These are phyloP conservation scores for Heliconius hermathena DNA, from an alignment of 1,140 invertebrate species.

Conservation along the genomic window DNA sequence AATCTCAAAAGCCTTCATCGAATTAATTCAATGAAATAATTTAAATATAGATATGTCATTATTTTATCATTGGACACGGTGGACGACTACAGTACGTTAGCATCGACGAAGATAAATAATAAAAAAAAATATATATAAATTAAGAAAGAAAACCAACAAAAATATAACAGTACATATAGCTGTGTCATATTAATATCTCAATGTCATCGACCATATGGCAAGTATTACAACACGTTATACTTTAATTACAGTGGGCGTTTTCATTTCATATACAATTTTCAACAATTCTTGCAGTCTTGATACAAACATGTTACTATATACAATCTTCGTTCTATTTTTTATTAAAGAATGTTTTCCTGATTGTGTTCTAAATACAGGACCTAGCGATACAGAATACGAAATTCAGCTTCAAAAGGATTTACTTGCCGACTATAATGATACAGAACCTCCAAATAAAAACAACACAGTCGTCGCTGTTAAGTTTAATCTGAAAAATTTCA, in stretches of 20 bases:
- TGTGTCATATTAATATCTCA: not conserved
- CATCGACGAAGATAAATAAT: no score
- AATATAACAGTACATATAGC: no score
- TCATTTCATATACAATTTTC: not conserved
- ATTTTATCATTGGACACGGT: no score
- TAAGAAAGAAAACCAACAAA: no score
- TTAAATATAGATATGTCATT: no score
- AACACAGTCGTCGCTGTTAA: slow-evolving; percentile 22
- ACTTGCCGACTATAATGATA: not conserved
- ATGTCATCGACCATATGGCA: not conserved
- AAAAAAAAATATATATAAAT: no score
- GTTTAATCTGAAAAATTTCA: slow-evolving; percentile 44
- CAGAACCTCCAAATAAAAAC: slow-evolving; percentile 24
- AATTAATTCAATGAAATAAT: no score
- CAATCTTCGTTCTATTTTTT: not conserved
- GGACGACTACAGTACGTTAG: no score
- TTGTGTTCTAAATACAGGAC: not conserved
- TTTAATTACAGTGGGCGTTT: slow-evolving; percentile 19
- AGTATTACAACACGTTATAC: not conserved
- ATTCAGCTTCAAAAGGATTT: not conserved
- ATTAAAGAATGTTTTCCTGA: slow-evolving; percentile 10
- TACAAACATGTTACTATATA: slow-evolving; percentile 20
- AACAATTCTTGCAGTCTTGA: slow-evolving; percentile 1
- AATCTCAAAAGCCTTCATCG: no score
- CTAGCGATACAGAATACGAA: not conserved